phyloP scores from a whole-genome alignment of 2,888 invertebrate genomes.

The Atrina japonica region DNA sequence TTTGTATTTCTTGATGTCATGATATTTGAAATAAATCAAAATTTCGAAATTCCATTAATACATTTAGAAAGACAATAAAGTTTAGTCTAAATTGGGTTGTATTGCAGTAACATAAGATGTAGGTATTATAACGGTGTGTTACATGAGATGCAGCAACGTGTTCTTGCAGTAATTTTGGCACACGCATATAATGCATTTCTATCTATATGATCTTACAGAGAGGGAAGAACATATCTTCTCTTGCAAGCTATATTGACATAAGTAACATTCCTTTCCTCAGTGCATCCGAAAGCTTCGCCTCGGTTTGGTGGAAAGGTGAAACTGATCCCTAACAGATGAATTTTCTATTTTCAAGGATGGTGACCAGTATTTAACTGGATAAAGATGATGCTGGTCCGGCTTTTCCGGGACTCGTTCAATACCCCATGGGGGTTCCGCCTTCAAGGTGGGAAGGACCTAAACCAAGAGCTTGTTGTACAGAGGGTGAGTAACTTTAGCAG shows the following conservation, averaged over 20 bases:
- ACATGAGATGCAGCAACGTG: constrained; percentile 7
- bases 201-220: constrained; percentile 12
- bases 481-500: constrained; percentile 76
- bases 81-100: too few relatives aligned
- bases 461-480: constrained; percentile 77
- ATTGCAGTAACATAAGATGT: too few relatives aligned
- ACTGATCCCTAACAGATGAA: constrained; percentile 33
- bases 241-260: constrained; percentile 37
- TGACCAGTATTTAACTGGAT: constrained; percentile 46
- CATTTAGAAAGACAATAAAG: too few relatives aligned
- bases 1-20: too few relatives aligned
- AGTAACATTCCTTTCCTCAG: constrained; percentile 40
- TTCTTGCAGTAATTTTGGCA: constrained; percentile 14
- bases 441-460: constrained; percentile 80
- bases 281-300: too few relatives aligned
- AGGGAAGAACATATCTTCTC: constrained; percentile 20
- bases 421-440: constrained; percentile 81
- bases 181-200: background rate
- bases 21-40: too few relatives aligned
- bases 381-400: constrained; percentile 71
- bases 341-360: constrained; percentile 60
- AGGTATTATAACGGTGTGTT: too few relatives aligned
- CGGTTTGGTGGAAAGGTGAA: constrained; percentile 44
- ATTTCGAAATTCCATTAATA: too few relatives aligned
- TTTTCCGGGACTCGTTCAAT: constrained; percentile 78